Conservation (phyloP, 2,888 invertebrate species). For the Balanococcus diminutus region DNA sequence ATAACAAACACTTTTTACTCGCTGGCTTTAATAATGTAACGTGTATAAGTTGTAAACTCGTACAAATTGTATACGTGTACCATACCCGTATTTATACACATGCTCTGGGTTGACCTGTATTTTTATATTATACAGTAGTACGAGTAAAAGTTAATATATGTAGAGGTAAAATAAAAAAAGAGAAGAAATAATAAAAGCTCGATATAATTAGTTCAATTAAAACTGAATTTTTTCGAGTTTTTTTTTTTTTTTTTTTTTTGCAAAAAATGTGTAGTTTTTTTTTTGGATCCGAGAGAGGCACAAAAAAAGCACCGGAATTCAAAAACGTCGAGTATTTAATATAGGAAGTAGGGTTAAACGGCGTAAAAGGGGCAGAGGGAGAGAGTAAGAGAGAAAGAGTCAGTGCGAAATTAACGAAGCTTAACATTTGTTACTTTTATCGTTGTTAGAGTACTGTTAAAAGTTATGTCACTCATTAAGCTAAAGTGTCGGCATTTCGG, state of each 20-base stretch:
- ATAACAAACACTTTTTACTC: slow-evolving; percentile 9
- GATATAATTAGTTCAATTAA: slow-evolving; percentile 32
- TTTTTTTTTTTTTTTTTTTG: slow-evolving; percentile 6
- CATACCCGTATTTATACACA: background rate
- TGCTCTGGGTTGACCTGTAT: background rate
- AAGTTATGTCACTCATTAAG: slow-evolving; percentile 42
- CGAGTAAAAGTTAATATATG: background rate
- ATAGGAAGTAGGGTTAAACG: background rate
- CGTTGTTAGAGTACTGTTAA: slow-evolving; percentile 29
- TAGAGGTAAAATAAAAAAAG: background rate
- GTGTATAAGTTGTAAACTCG: background rate
- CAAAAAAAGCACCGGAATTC: background rate
- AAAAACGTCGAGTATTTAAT: slow-evolving; percentile 17
- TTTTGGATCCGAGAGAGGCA: background rate
- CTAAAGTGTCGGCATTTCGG: slow-evolving; percentile 35
- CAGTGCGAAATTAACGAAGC: slow-evolving; percentile 31
- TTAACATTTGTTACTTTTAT: slow-evolving; percentile 42
- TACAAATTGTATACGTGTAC: background rate
- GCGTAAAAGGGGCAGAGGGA: too few relatives aligned
- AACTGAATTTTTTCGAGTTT: background rate
- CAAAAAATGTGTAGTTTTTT: background rate
- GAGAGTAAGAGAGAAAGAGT: background rate
- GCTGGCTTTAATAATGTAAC: slow-evolving; percentile 11
- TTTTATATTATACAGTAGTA: background rate
- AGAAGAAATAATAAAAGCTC: background rate